phyloP scores from a whole-genome alignment of 2,888 invertebrate genomes.

The Cantharis lateralis region DNA sequence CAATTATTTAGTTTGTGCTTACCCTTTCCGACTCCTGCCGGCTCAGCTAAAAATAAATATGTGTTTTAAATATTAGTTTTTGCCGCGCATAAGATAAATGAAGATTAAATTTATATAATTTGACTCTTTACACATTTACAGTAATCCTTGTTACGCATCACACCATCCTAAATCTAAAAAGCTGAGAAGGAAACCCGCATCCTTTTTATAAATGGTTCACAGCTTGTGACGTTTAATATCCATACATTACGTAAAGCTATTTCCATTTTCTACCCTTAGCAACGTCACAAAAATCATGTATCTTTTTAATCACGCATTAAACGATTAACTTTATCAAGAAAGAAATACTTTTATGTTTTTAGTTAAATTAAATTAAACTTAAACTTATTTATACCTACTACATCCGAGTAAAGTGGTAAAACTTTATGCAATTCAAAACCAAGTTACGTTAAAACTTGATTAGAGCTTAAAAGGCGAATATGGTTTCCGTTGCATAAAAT shows the following conservation, averaged over 20 bases:
- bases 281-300: slow-evolving; percentile 38
- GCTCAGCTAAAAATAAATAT: background rate
- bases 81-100: background rate
- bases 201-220: slow-evolving; percentile 52
- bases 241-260: slow-evolving; percentile 50
- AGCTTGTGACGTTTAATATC: slow-evolving; percentile 53
- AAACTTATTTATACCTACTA: background rate
- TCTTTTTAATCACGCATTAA: slow-evolving; percentile 33
- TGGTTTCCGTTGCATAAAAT: background rate
- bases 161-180: slow-evolving; percentile 25
- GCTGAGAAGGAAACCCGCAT: slow-evolving; percentile 42
- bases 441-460: background rate
- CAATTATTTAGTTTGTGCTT: background rate
- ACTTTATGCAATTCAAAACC: background rate
- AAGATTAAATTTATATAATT: slow-evolving; percentile 5
- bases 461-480: background rate
- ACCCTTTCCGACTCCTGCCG: background rate
- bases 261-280: slow-evolving; percentile 33
- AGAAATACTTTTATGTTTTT: background rate
- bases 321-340: slow-evolving; percentile 1
- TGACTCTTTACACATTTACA: slow-evolving; percentile 3
- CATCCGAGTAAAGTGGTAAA: background rate
- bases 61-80: slow-evolving; percentile 3
- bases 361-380: background rate
- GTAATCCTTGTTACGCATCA: slow-evolving; percentile 37